These are phyloP conservation scores for Heliopora coerulea DNA, from an alignment of 92 coral and sea anemone species.

Conservation along the genomic window DNA sequence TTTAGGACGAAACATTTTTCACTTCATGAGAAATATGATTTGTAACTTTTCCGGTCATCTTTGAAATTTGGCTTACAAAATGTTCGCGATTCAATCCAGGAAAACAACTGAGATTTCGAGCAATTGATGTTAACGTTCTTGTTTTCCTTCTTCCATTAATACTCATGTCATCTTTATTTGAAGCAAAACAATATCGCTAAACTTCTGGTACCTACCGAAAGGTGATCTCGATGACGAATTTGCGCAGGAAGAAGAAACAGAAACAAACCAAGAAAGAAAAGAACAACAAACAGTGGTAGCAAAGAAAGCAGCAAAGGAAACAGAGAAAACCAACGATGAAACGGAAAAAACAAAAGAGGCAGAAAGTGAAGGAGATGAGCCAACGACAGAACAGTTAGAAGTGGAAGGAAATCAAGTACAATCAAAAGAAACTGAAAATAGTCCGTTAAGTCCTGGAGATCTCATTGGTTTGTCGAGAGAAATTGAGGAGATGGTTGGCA, in stretches of 20 bases:
- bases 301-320: background rate
- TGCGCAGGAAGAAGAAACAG: constrained; percentile 1
- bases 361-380: background rate
- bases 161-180: background rate
- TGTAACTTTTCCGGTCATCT: no score
- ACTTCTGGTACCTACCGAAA: constrained; percentile 37
- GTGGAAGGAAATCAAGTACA: background rate
- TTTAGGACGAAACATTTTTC: no score
- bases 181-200: constrained; percentile 35
- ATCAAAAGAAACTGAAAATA: constrained; percentile 3
- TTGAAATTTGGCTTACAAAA: no score
- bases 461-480: constrained; percentile 53
- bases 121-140: no score
- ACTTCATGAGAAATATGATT: no score
- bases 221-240: background rate
- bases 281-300: background rate
- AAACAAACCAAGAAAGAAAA: background rate
- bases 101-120: no score
- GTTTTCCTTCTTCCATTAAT: no score
- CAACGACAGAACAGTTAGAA: background rate
- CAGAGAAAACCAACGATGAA: background rate
- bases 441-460: constrained; percentile 42
- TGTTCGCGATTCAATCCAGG: no score
- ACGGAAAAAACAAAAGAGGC: background rate
- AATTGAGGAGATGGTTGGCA: constrained; percentile 48